Evolutionary conservation across 2,113 vertebrate species (phyloP), one percentile per base, ranked within the genome.

Genomic region (Zingel zingel): DNA sequence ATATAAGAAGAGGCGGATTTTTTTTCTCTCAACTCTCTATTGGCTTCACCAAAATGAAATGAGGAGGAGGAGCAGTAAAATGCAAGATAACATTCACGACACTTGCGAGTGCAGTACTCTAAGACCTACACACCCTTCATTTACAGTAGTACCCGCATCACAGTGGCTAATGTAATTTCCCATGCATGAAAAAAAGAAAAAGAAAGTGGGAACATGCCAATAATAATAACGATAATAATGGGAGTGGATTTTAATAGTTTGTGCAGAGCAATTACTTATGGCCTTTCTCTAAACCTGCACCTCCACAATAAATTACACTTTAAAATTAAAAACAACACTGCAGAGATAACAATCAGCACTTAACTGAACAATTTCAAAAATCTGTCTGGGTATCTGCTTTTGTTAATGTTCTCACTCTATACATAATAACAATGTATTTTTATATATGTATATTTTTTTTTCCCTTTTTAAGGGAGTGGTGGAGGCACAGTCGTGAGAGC

Each of bases 401-500:
- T 62, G n/a, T 36, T 47, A 48, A 70, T 50, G 64, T 61, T 82
- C 57, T 64, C 62, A 48, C 56, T 64, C 15, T 65, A 82, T 59
- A 69, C 57, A 57, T 58, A 43, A 65, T 3, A 67, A 16, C 8
- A 39, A 47, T 66, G 54, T 59, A 58, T 18, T 45, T 16, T 50
- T 23, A 39, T 18, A 56, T 33, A 25, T n/a, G 47, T 21, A 54
- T 62, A 13, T 25, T 69, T 30, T 45, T 5, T 39, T 27, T 48
- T 16, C 21, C 59, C 12, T 77, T 82, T 86, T 84, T 75, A 66
- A 66, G 75, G 53, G 89, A 83, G 83, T 86, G 79, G 81, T 87
- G 77, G 85, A 89, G 83, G 72, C 90, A 81, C 59, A 89, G 88
- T 89, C 75, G 86, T 89, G 89, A 92, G 91, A 92, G 93, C 83